A percentile compares a stretch with the other conserved stretches of the same genome.
phyloP scores from a whole-genome alignment of 1,140 invertebrate genomes.

The Pseudomyrmex concolor region DNA sequence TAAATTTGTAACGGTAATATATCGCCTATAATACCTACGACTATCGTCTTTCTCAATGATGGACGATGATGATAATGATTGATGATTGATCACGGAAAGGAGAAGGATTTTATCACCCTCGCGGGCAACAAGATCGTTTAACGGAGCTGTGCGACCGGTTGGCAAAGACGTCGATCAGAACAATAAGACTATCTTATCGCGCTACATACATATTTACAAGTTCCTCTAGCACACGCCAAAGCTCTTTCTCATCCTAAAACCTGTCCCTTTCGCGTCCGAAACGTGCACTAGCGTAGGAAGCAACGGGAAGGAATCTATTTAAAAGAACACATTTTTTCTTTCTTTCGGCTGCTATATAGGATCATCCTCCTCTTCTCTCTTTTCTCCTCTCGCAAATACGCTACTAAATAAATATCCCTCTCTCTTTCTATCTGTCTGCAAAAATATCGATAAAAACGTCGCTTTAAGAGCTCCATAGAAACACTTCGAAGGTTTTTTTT shows the following conservation, averaged over 20 bases:
- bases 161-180: constrained; percentile 82
- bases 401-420: constrained; percentile 55
- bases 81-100: neutral
- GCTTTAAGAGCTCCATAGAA: constrained; percentile 11
- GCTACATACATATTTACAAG: constrained; percentile 85
- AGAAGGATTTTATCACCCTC: constrained; percentile 33
- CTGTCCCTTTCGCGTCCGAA: constrained; percentile 72
- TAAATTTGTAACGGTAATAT: constrained; percentile 43
- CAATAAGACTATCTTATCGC: constrained; percentile 84
- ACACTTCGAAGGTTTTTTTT: neutral
- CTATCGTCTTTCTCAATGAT: constrained; percentile 42
- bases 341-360: constrained; percentile 6
- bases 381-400: constrained; percentile 1
- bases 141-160: constrained; percentile 74
- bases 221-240: constrained; percentile 72
- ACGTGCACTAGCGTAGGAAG: constrained; percentile 74
- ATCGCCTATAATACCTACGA: constrained; percentile 26
- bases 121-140: constrained; percentile 62
- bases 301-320: constrained; percentile 59
- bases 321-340: constrained; percentile 28
- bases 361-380: constrained; percentile 8
- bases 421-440: neutral
- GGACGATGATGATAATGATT: neutral
- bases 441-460: constrained; percentile 16
- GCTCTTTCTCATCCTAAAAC: constrained; percentile 59